phyloP scores from a whole-genome alignment of 2,888 invertebrate species.

The Andrena praecox region DNA sequence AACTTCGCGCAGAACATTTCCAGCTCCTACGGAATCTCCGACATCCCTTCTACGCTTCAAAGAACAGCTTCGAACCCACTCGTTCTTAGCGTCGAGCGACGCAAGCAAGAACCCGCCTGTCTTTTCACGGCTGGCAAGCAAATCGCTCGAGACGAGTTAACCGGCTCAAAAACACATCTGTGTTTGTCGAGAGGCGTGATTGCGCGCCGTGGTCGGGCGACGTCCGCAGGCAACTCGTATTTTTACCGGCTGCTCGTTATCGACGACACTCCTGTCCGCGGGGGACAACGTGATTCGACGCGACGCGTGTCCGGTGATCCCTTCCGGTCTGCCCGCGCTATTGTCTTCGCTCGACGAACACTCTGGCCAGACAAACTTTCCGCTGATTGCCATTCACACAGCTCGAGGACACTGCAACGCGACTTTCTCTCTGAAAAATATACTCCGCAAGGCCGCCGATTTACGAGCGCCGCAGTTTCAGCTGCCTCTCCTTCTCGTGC shows the following conservation, averaged over 20 bases:
- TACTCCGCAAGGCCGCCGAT: neutral
- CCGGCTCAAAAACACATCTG: neutral
- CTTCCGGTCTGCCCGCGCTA: constrained; percentile 8
- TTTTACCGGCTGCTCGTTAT: neutral
- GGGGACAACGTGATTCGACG: neutral
- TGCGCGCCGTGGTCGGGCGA: neutral
- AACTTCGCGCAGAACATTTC: neutral
- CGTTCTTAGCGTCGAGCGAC: neutral
- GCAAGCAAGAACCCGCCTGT: neutral
- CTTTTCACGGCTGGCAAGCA: neutral
- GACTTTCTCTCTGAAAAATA: constrained; percentile 48
- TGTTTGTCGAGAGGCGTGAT: neutral
- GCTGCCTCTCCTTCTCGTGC: too few relatives aligned
- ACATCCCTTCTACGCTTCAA: neutral
- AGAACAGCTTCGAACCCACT: neutral
- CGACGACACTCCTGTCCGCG: neutral
- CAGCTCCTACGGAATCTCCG: neutral
- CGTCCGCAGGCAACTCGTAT: neutral
- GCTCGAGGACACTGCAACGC: constrained; percentile 9
- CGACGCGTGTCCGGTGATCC: neutral
- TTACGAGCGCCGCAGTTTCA: neutral
- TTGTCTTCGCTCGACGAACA: neutral
- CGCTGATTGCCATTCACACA: neutral
- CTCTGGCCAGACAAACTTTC: neutral
- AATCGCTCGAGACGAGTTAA: neutral